Evolutionary conservation across 2,113 vertebrate genomes (phyloP).

Genomic region (Podarcis muralis): DNA sequence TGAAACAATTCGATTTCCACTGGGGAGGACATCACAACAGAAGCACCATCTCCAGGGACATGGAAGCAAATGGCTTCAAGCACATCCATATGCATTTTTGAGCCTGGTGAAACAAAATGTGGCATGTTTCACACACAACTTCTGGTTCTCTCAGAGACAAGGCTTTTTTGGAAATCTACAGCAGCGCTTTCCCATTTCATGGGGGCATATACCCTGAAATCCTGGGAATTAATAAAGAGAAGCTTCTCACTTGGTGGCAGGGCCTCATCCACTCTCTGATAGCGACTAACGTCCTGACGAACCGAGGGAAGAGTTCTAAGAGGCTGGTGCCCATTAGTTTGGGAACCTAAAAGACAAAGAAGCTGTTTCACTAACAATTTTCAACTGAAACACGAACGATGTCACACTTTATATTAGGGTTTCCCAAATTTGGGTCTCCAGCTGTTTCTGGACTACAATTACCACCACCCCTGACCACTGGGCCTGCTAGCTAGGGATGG

Average conservation of each 20-base stretch:
- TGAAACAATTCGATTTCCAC: neutral
- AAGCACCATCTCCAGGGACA: neutral
- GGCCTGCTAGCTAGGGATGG: too few relatives aligned
- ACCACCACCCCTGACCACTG: too few relatives aligned
- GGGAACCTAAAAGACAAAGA: conserved; percentile 75
- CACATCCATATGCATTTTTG: neutral
- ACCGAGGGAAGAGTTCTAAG: conserved; percentile 90
- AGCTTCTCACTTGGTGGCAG: conserved; percentile 93
- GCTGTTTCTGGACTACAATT: too few relatives aligned
- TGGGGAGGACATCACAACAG: neutral
- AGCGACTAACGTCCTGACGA: conserved; percentile 93
- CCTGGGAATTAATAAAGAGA: conserved; percentile 3
- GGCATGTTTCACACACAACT: neutral
- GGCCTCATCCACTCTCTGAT: conserved; percentile 98
- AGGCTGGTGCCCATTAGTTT: conserved; percentile 88
- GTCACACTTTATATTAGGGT: neutral
- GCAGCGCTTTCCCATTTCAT: neutral
- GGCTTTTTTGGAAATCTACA: neutral
- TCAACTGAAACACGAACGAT: neutral
- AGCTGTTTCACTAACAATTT: neutral
- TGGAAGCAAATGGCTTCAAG: neutral
- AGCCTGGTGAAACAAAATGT: neutral
- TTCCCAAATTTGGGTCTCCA: too few relatives aligned
- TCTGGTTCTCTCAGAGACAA: neutral
- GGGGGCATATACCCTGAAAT: neutral